Evolutionary conservation across 2,797 vertebrate genomes (phyloP), one percentile per base, ranked within the genome.

Genomic region (Pristis pectinata): DNA sequence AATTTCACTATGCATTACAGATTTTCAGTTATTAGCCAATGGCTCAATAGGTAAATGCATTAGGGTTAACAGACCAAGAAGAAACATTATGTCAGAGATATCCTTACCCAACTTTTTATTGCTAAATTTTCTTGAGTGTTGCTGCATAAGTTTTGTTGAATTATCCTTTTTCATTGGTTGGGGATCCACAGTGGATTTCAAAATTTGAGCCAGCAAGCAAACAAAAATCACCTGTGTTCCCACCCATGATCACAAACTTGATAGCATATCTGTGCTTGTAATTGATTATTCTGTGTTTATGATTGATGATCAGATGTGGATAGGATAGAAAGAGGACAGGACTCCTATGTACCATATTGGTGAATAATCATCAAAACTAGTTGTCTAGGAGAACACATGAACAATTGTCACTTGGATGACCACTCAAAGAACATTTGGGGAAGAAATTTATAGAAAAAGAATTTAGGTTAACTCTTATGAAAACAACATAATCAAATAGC

Each of bases 351-450:
- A 0, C 7, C 7, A 22, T 91, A 37, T 64, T 91, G 56, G 37
- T 41, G 61, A 67, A 64, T 59, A 91, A 91, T 91, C n/a, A 91
- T 37, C 87, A 91, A 24, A 37, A 41, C n/a, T 37, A 89, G 89
- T 64, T 91, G n/a, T 61, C 9, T 19, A 7, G 41, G 49, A 0
- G 24, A 56, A 85, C 9, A 3, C 10, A 64, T 41, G 59, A 67
- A 24, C n/a, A 67, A 56, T 59, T 22, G 17, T 41, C 59, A 37
- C 34, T 64, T 37, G 15, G 85, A 89, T 61, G 11, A 89, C 3
- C 59, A 70, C 19, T 17, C 70, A 15, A 24, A 49, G 67, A 70
- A 70, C 13, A 74, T 27, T 74, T 74, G 24, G 22, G 22, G 70
- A 74, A 74, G 70, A 74, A 24, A 22, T 74, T 74, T 27, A 74